These are phyloP conservation scores for Speoplatyrhinus poulsoni DNA, from an alignment of 2,113 vertebrate species.

Conservation along the genomic window DNA sequence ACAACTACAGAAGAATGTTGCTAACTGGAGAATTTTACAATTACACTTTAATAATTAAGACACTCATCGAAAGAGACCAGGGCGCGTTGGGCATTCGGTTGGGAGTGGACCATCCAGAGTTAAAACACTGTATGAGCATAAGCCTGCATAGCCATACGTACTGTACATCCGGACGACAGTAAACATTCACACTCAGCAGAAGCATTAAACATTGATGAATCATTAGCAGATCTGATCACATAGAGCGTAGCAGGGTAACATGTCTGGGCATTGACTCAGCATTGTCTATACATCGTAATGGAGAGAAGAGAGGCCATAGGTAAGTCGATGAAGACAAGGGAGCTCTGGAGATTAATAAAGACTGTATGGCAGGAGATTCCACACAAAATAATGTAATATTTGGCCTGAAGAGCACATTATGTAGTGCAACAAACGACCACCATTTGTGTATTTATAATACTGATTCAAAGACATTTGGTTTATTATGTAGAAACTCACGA, in stretches of 20 bases:
- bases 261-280: conserved; percentile 37
- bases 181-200: not conserved
- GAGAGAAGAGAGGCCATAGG: not conserved
- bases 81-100: no score
- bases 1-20: no score
- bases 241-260: conserved; percentile 25
- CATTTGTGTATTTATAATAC: no score
- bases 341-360: not conserved
- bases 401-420: not conserved
- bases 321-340: not conserved
- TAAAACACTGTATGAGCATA: not conserved
- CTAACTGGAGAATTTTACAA: no score
- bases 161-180: conserved; percentile 1
- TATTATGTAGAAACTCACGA: no score
- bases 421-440: no score
- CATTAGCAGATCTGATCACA: conserved; percentile 27
- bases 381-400: not conserved
- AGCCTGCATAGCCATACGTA: not conserved
- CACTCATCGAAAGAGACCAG: no score
- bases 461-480: no score
- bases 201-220: conserved; percentile 9
- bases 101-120: no score
- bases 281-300: not conserved
- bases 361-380: not conserved
- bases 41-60: no score